Evolutionary conservation across 2,888 invertebrate genomes (phyloP).

Genomic region (Acronicta psi): DNA sequence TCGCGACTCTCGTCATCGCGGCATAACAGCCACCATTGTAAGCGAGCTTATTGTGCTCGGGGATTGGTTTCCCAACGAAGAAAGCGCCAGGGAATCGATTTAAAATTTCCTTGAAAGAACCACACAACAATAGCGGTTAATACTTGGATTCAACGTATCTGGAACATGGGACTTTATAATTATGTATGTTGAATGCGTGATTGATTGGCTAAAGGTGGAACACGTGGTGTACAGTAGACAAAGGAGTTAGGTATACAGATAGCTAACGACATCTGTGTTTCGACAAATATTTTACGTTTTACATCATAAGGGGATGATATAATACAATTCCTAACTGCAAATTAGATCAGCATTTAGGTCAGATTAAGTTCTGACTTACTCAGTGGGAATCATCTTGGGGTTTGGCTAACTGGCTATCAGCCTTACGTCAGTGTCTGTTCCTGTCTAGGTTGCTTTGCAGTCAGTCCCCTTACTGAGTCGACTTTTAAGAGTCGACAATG

Average conservation of each 20-base stretch:
- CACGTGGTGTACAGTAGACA: not conserved
- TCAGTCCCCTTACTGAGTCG: too few species aligned
- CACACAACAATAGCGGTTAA: slow-evolving; percentile 81
- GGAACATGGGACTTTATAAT: slow-evolving; percentile 70
- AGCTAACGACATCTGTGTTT: too few species aligned
- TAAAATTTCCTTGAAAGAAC: slow-evolving; percentile 84
- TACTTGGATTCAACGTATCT: slow-evolving; percentile 75
- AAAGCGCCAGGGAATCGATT: slow-evolving; percentile 85
- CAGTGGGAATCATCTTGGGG: too few species aligned
- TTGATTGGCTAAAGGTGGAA: slow-evolving; percentile 3
- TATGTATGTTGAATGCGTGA: slow-evolving; percentile 34
- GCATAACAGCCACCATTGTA: slow-evolving; percentile 81
- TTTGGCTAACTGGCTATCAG: too few species aligned
- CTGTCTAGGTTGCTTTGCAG: too few species aligned
- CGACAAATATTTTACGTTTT: too few species aligned
- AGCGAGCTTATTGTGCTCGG: slow-evolving; percentile 80
- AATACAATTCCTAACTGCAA: too few species aligned
- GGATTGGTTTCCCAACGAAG: slow-evolving; percentile 84
- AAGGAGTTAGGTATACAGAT: not conserved
- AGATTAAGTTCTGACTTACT: too few species aligned
- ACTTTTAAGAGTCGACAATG: too few species aligned
- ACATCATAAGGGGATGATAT: too few species aligned
- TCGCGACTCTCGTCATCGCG: slow-evolving; percentile 78
- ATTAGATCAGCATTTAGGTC: too few species aligned
- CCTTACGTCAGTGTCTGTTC: too few species aligned